Percentiles rank a stretch among this genome's conserved stretches.
Evolutionary conservation across 2,888 invertebrate species (phyloP).

Genomic region (Oscheius myriophilus): DNA sequence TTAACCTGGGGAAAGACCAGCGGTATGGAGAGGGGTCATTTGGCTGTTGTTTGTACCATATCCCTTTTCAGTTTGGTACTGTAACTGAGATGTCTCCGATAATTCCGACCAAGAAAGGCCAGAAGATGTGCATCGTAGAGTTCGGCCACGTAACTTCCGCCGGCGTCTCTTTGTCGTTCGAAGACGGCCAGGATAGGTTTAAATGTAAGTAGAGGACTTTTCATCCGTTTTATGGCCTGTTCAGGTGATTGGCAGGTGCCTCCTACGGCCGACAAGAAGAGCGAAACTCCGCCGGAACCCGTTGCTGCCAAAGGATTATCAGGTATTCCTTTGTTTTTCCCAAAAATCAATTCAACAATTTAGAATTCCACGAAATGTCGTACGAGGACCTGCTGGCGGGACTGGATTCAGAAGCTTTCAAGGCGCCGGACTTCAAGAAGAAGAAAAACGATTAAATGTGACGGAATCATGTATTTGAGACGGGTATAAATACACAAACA

Average conservation of each 20-base stretch:
- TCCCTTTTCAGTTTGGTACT: slow-evolving; percentile 19
- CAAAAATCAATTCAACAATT: background rate
- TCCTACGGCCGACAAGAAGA: background rate
- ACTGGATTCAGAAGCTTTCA: too few species aligned
- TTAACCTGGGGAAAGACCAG: too few species aligned
- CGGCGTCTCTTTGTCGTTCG: background rate
- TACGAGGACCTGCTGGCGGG: slow-evolving; percentile 8
- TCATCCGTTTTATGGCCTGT: background rate
- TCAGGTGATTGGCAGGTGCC: background rate
- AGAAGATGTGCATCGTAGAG: slow-evolving; percentile 15
- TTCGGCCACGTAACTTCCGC: slow-evolving; percentile 20
- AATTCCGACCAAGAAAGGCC: slow-evolving; percentile 1
- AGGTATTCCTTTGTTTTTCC: background rate
- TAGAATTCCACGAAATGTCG: slow-evolving; percentile 11
- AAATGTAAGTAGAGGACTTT: background rate
- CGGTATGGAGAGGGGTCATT: too few species aligned
- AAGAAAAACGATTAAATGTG: too few species aligned
- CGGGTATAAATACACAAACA: too few species aligned
- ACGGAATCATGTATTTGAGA: too few species aligned
- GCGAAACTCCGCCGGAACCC: background rate
- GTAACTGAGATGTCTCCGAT: slow-evolving; percentile 6
- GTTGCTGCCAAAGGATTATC: too few species aligned
- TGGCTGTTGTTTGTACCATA: too few species aligned
- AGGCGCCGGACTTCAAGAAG: too few species aligned
- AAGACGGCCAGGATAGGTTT: background rate